A percentile compares a stretch with the other conserved stretches of the same genome.
phyloP scores from a whole-genome alignment of 2,888 invertebrate genomes.

The Eumacrocentrus americanus region DNA sequence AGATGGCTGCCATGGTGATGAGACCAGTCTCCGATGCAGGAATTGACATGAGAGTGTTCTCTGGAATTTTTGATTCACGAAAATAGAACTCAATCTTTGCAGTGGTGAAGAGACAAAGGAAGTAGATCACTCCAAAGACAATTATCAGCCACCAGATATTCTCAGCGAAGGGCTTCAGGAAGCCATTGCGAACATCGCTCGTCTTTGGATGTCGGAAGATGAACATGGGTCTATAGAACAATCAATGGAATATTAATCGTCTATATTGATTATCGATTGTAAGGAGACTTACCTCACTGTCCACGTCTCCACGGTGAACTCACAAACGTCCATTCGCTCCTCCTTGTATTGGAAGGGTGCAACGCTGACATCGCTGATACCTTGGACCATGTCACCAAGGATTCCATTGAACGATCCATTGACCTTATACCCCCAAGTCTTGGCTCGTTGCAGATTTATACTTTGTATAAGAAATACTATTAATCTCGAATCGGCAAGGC shows the following conservation, averaged over 20 bases:
- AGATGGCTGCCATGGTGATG: slow-evolving; percentile 60
- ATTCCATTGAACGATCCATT: slow-evolving; percentile 51
- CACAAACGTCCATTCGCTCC: slow-evolving; percentile 66
- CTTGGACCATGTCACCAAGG: slow-evolving; percentile 47
- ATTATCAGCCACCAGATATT: slow-evolving; percentile 67
- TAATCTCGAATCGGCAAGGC: background rate
- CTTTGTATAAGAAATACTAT: slow-evolving; percentile 20
- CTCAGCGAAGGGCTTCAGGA: slow-evolving; percentile 68
- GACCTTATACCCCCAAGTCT: slow-evolving; percentile 48
- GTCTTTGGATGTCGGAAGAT: slow-evolving; percentile 73
- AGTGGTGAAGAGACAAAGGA: slow-evolving; percentile 39
- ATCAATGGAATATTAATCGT: background rate
- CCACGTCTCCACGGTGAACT: slow-evolving; percentile 69
- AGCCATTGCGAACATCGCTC: slow-evolving; percentile 67
- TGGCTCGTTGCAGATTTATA: slow-evolving; percentile 41
- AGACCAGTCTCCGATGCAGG: slow-evolving; percentile 49
- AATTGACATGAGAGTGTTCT: slow-evolving; percentile 28
- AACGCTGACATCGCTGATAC: slow-evolving; percentile 68
- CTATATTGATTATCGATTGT: background rate
- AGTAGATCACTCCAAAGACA: slow-evolving; percentile 44
- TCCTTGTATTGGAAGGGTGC: slow-evolving; percentile 70
- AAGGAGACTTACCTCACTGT: slow-evolving; percentile 64
- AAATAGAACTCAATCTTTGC: slow-evolving; percentile 37
- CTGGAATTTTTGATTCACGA: background rate
- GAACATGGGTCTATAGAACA: slow-evolving; percentile 65